A percentile compares a stretch with the other conserved stretches of the same genome.
phyloP scores from a whole-genome alignment of 2,797 vertebrate species.

The Melanotaenia parkinsoni region DNA sequence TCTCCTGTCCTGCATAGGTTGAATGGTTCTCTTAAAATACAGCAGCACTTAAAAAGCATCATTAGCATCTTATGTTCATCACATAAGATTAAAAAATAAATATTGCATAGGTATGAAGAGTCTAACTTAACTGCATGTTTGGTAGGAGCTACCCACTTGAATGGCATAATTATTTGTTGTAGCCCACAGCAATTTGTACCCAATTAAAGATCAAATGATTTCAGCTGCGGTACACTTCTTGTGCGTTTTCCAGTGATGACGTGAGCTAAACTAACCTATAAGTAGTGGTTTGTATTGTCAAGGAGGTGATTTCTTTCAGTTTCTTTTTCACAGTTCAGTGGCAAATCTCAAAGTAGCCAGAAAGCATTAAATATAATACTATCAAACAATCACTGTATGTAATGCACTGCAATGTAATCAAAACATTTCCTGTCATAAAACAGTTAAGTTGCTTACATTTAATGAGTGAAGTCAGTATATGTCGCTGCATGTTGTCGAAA shows the following conservation, averaged over 20 bases:
- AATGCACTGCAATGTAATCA: not conserved
- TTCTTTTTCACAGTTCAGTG: not conserved
- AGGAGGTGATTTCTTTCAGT: not conserved
- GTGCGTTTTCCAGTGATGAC: not conserved
- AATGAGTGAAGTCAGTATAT: not conserved
- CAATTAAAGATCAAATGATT: not conserved
- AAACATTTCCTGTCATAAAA: not conserved
- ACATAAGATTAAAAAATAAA: not conserved
- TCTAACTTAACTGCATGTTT: not conserved
- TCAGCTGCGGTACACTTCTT: not conserved
- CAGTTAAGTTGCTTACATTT: not conserved
- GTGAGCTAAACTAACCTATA: not conserved
- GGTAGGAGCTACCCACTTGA: not conserved
- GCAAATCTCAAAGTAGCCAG: not conserved
- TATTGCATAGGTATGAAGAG: too few relatives aligned
- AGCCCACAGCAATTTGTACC: not conserved
- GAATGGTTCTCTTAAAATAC: not conserved
- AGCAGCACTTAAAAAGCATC: not conserved
- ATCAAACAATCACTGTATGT: not conserved
- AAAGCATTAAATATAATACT: not conserved
- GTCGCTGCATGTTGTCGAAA: not conserved
- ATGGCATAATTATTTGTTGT: not conserved
- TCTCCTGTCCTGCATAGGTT: too few relatives aligned
- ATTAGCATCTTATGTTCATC: not conserved
- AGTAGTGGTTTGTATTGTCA: not conserved